phyloP scores from a whole-genome alignment of 2,888 invertebrate genomes.

The Dryococelus australis region DNA sequence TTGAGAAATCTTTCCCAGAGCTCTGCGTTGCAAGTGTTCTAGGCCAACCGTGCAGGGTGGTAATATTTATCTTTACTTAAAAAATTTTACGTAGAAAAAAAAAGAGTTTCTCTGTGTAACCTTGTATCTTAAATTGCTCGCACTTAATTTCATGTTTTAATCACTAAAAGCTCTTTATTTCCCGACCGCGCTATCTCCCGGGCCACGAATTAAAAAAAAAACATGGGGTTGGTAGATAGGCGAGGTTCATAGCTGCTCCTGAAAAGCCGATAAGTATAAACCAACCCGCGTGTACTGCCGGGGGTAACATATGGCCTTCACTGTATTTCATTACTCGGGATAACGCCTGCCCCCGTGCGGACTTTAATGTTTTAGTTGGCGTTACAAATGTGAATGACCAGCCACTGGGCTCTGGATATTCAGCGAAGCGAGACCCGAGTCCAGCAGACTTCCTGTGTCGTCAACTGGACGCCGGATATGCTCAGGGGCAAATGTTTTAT shows the following conservation, averaged over 20 bases:
- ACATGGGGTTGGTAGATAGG: not conserved
- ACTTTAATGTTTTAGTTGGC: conserved; percentile 3
- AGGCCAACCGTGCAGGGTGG: not conserved
- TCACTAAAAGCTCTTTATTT: conserved; percentile 7
- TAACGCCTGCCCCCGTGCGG: not conserved
- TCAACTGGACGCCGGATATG: too few species aligned
- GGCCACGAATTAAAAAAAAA: not conserved
- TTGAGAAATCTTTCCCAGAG: not conserved
- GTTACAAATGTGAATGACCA: not conserved
- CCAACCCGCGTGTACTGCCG: not conserved
- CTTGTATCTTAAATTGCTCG: conserved; percentile 16
- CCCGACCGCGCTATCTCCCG: not conserved
- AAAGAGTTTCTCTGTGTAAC: not conserved
- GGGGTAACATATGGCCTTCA: conserved; percentile 16
- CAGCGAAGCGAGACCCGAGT: not conserved
- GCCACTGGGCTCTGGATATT: not conserved
- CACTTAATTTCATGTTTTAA: conserved; percentile 3
- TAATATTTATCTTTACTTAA: not conserved
- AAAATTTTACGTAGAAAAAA: not conserved
- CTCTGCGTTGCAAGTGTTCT: not conserved
- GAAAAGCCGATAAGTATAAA: conserved; percentile 2
- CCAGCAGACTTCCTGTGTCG: not conserved
- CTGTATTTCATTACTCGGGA: conserved; percentile 9
- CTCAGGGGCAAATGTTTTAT: too few species aligned
- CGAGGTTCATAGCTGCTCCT: not conserved